These are phyloP conservation scores for Tamias sibiricus DNA, from an alignment of 2,113 vertebrate species.

Conservation along the genomic window DNA sequence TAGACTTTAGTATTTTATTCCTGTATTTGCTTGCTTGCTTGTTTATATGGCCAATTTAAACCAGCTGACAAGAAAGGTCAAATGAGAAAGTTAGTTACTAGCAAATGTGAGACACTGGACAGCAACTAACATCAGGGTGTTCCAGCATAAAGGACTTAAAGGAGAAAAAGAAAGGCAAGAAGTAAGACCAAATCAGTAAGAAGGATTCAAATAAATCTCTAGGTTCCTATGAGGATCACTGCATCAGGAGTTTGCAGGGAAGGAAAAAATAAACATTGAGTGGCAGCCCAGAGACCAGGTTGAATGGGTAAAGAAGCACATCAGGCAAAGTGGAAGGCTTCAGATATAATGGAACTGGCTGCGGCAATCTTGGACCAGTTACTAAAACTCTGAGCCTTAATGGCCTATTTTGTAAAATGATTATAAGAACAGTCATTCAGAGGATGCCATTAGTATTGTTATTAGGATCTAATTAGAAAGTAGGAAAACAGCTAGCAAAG, in stretches of 20 bases:
- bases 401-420: background rate
- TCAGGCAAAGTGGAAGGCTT: background rate
- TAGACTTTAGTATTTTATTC: background rate
- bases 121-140: background rate
- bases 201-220: background rate
- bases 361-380: background rate
- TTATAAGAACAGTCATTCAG: background rate
- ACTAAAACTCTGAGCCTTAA: background rate
- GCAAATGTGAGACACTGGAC: background rate
- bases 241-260: background rate
- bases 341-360: too few relatives aligned
- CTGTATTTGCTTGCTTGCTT: background rate
- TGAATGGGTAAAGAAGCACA: background rate
- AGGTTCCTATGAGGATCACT: background rate
- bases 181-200: background rate
- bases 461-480: background rate
- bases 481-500: background rate
- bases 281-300: background rate
- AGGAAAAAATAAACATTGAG: background rate
- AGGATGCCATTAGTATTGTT: background rate
- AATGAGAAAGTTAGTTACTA: background rate
- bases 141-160: background rate
- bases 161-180: background rate
- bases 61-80: background rate
- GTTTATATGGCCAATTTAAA: background rate